A percentile compares a stretch with the other conserved stretches of the same genome.
phyloP scores from a whole-genome alignment of 2,113 vertebrate species.

The Cairina moschata region DNA sequence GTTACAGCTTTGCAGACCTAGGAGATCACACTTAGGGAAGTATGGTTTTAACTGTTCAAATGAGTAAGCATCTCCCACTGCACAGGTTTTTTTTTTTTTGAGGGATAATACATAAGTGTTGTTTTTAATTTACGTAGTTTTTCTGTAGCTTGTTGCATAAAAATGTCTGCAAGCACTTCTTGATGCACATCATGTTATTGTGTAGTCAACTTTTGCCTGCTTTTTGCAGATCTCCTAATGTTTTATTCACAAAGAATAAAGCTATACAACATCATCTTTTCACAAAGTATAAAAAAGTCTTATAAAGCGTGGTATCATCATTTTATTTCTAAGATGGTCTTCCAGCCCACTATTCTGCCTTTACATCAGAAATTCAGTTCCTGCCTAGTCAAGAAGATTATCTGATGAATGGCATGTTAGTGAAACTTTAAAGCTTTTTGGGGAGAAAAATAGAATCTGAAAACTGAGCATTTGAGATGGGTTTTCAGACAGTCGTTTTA shows the following conservation, averaged over 20 bases:
- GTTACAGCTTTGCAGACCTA: background rate
- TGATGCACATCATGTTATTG: background rate
- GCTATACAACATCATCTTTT: background rate
- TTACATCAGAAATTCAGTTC: background rate
- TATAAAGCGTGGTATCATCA: background rate
- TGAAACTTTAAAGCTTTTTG: background rate
- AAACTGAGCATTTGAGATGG: background rate
- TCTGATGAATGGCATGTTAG: background rate
- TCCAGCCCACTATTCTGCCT: background rate
- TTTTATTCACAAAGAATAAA: background rate
- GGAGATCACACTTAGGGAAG: background rate
- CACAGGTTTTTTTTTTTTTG: background rate
- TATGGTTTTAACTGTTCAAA: background rate
- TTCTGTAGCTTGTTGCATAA: background rate
- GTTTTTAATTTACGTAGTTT: background rate
- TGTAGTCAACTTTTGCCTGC: background rate
- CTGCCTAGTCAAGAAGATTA: background rate
- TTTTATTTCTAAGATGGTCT: background rate
- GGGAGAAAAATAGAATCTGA: background rate
- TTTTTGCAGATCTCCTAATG: background rate
- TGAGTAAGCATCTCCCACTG: background rate
- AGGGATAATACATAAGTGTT: accelerated
- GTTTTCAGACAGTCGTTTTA: background rate
- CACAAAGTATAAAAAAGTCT: background rate
- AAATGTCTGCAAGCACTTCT: background rate